These are phyloP conservation scores for Silurus asotus DNA, from an alignment of 2,113 vertebrate genomes.

Conservation along the genomic window DNA sequence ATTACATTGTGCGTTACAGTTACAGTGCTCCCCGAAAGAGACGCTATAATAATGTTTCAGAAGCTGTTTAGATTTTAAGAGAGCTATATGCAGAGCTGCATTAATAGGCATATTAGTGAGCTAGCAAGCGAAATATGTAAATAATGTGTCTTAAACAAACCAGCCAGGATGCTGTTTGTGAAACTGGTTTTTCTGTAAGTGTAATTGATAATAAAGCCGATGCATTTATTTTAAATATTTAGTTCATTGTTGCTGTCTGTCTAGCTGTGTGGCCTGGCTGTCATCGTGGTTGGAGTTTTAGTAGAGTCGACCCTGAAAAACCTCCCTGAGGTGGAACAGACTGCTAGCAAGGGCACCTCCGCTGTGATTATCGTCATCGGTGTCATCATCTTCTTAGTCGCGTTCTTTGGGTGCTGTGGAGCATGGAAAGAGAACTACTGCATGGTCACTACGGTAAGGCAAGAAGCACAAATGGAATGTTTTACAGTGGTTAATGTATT, in stretches of 20 bases:
- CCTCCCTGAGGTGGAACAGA: conserved; percentile 57
- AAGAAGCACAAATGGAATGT: too few relatives aligned
- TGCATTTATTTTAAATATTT: neutral
- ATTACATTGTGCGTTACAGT: neutral
- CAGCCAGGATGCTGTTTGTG: neutral
- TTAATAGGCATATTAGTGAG: neutral
- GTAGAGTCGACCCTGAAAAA: conserved; percentile 70
- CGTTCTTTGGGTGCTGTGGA: conserved; percentile 90
- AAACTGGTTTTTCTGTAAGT: neutral
- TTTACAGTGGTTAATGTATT: too few relatives aligned
- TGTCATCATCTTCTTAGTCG: conserved; percentile 83
- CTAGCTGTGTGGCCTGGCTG: conserved; percentile 81
- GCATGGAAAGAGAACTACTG: conserved; percentile 86
- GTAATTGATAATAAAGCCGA: neutral
- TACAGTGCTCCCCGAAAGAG: neutral
- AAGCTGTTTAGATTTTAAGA: neutral
- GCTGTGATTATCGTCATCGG: conserved; percentile 80
- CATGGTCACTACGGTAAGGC: conserved; percentile 83
- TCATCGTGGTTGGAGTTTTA: conserved; percentile 77
- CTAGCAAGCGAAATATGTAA: neutral
- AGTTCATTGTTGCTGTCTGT: neutral
- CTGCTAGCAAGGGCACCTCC: conserved; percentile 62
- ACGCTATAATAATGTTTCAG: neutral
- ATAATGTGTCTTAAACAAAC: neutral
- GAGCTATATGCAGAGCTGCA: neutral